These are phyloP conservation scores for Pipistrellus kuhlii DNA, from an alignment of 2,797 vertebrate genomes.

Conservation along the genomic window DNA sequence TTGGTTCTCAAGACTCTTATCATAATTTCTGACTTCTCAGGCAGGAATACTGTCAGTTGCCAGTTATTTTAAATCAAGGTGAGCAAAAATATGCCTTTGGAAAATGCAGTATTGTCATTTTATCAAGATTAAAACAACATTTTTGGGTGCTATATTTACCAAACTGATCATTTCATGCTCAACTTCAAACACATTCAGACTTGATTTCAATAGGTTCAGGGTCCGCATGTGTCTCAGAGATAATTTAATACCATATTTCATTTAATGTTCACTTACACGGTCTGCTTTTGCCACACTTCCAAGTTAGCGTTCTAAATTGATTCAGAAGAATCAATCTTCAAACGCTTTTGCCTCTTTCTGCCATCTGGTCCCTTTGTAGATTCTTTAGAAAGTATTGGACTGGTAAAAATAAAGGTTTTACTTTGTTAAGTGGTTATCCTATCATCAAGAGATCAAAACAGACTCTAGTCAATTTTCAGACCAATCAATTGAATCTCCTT, in stretches of 20 bases:
- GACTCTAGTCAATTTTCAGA: constrained; percentile 60
- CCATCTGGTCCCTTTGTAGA: constrained; percentile 60
- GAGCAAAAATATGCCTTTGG: background rate
- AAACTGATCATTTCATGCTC: constrained; percentile 5
- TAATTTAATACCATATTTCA: constrained; percentile 68
- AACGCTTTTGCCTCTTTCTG: constrained; percentile 57
- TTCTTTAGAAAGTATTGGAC: constrained; percentile 63
- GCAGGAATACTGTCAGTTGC: background rate
- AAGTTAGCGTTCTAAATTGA: constrained; percentile 69
- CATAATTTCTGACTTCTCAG: constrained; percentile 12
- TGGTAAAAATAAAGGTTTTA: constrained; percentile 62
- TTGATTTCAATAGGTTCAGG: constrained; percentile 53
- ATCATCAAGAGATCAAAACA: constrained; percentile 61
- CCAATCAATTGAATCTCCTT: constrained; percentile 45
- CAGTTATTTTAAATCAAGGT: constrained; percentile 35
- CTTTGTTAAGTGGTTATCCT: constrained; percentile 69
- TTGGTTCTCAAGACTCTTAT: background rate
- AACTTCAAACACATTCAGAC: constrained; percentile 23
- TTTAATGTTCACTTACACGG: constrained; percentile 45
- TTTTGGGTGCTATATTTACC: background rate
- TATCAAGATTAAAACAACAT: background rate
- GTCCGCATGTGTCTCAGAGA: constrained; percentile 53
- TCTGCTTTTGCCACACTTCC: constrained; percentile 61
- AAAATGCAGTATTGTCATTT: constrained; percentile 36
- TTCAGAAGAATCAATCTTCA: constrained; percentile 72